A percentile compares a stretch with the other conserved stretches of the same genome.
Conservation (phyloP, 92 coral and sea anemone species). For the Diadumene lineata region DNA sequence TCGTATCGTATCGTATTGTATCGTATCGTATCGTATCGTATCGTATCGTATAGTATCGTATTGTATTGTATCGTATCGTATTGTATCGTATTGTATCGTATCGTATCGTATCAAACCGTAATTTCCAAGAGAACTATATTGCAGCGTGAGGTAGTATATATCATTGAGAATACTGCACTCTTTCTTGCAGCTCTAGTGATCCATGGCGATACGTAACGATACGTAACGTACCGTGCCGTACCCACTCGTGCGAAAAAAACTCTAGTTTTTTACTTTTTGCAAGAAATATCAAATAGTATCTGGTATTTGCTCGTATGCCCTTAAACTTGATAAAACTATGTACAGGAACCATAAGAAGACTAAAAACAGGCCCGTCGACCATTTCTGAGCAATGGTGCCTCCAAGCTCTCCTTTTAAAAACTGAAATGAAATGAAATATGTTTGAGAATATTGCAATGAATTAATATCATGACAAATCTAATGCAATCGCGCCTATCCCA, state of each 20-base stretch:
- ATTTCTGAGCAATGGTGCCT: constrained; percentile 64
- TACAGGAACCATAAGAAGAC: constrained; percentile 70
- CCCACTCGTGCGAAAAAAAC: not conserved
- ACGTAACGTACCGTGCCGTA: not conserved
- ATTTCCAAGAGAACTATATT: too few species aligned
- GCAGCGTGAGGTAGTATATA: too few species aligned
- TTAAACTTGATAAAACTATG: constrained; percentile 63
- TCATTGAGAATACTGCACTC: too few species aligned
- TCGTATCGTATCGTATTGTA: too few species aligned
- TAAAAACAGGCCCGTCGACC: constrained; percentile 53
- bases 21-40: too few species aligned
- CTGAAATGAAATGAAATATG: constrained; percentile 28
- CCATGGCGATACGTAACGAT: not conserved
- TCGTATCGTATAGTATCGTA: too few species aligned
- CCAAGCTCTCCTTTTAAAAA: constrained; percentile 83
- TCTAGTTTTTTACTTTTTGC: not conserved
- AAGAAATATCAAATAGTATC: constrained; percentile 31
- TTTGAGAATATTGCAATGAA: not conserved
- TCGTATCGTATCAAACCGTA: not conserved
- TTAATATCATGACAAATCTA: too few species aligned
- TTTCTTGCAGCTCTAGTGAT: too few species aligned
- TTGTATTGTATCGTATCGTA: too few species aligned
- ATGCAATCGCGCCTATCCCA: too few species aligned
- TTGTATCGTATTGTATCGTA: too few species aligned
- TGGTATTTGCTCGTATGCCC: constrained; percentile 73